A percentile compares a stretch with the other conserved stretches of the same genome.
phyloP scores from a whole-genome alignment of 2,888 invertebrate genomes.

The Acrobasis suavella region DNA sequence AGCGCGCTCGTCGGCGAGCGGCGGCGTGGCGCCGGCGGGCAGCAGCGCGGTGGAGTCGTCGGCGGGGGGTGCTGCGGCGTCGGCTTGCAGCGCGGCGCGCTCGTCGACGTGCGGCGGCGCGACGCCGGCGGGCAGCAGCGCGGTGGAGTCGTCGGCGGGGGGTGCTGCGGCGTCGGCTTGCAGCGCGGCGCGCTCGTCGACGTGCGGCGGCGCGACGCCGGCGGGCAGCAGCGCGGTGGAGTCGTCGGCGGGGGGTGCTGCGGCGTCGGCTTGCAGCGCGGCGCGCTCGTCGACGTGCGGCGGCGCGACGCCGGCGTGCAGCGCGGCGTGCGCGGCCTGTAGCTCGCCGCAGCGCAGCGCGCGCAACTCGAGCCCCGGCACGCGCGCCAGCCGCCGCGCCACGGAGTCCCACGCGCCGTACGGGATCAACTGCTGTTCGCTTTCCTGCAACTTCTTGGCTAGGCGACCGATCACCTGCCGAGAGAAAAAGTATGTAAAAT shows the following conservation, averaged over 20 bases:
- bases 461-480: slow-evolving; percentile 83
- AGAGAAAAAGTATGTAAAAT: neutral
- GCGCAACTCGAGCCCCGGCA: slow-evolving; percentile 44
- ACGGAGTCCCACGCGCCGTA: slow-evolving; percentile 56
- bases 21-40: too few relatives aligned
- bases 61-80: neutral
- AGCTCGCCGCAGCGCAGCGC: slow-evolving; percentile 37
- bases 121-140: neutral
- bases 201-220: neutral
- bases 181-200: neutral
- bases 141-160: too few relatives aligned
- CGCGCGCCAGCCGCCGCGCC: slow-evolving; percentile 39
- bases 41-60: too few relatives aligned
- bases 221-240: neutral
- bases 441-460: slow-evolving; percentile 76
- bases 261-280: slow-evolving; percentile 6
- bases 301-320: slow-evolving; percentile 21
- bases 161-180: neutral
- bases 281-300: slow-evolving; percentile 33
- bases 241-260: neutral
- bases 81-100: neutral
- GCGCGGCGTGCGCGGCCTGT: slow-evolving; percentile 33
- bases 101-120: too few relatives aligned
- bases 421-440: slow-evolving; percentile 77
- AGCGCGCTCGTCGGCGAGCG: too few relatives aligned